Evolutionary conservation across 2,113 vertebrate genomes (phyloP), one percentile per base, ranked within the genome.

Genomic region (Sceloporus undulatus): DNA sequence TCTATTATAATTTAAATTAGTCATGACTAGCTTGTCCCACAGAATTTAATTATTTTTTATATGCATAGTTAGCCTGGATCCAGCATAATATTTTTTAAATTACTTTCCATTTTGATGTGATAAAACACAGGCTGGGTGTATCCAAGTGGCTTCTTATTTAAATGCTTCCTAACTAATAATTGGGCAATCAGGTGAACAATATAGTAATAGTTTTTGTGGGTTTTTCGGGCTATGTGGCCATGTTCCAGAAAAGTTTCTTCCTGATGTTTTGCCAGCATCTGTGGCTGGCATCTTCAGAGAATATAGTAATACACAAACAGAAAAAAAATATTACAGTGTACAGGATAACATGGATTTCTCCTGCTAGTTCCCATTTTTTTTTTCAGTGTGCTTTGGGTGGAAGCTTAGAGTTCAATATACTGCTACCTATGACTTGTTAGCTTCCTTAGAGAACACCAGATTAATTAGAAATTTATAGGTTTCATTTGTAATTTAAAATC

Each of bases 401-500:
- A 87, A 23, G 83, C 92, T 89, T 40, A 48, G 70, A 89, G 77
- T 89, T 93, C 88, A 84, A 77, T 85, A 70, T 83, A 74, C 86
- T 92, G 5, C 90, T 91, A 78, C 68, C n/a, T 85, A 88, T 62
- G 73, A 90, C 88, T 59, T 14, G 0, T 71, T 82, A 66, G 65
- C 38, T 40, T 90, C 80, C 88, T 85, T 85, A 79, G 90, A 94
- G 91, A 90, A 19, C 74, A n/a, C 52, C 52, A 86, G 42, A 79
- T 89, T 95, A 93, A 95, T 96, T 94, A 95, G 85, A 89, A 34
- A 34, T 34, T 34, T 34, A 34, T 34, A 91, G 86, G 79, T 93
- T 82, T 93, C 87, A 38, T 73, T 93, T 85, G 88, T 92, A 89
- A 94, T 94, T 95, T 92, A 82, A 89, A 62, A 91, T 94, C 89